Evolutionary conservation across 2,113 vertebrate species (phyloP), one percentile per base, ranked within the genome.

Genomic region (Sinosuthora webbiana): DNA sequence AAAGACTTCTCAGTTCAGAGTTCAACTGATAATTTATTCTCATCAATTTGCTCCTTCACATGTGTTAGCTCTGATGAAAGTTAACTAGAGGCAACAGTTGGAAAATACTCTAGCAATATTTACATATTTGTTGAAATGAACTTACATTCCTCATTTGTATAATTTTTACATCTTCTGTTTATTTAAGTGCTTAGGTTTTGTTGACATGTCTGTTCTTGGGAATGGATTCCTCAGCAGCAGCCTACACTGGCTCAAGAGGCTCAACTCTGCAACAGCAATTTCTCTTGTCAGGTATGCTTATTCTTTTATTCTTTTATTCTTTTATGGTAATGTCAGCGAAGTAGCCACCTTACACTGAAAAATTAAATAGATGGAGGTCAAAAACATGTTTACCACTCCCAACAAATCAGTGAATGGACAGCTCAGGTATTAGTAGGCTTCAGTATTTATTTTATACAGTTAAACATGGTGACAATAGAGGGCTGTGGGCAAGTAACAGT

Each of bases 1-100:
- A 67, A 86, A 83, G 25, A 53, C 16, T 62, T 76, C 59, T 80
- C n/a, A 28, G 55, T 73, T 88, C 42, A 57, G 42, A 89, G 45
- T 56, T 90, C 60, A 59, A 14, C 20, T 55, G 83, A n/a, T 65
- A 89, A 96, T 95, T 95, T 86, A 83, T 83, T 88, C 93, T 65
- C 55, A 49, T 9, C 42, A 59, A 68, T 81, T 83, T 39, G 4
- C 47, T 82, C 37, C 70, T 74, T 86, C n/a, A 35, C 2, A 6
- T 9, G 11, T 56, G n/a, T 69, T 77, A 28, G 11, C 11, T 88
- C 67, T 62, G 49, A 25, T 44, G n/a, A 31, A 42, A 57, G 13
- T 63, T 90, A 59, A 39, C 52, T 45, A 80, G 71, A 80, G 37
- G 27, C 15, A 73, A 30, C 17, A 53, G 49, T 21, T 92, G 63